These are phyloP conservation scores for Andinoacara biseriatus DNA, from an alignment of 2,113 vertebrate species.

Conservation along the genomic window DNA sequence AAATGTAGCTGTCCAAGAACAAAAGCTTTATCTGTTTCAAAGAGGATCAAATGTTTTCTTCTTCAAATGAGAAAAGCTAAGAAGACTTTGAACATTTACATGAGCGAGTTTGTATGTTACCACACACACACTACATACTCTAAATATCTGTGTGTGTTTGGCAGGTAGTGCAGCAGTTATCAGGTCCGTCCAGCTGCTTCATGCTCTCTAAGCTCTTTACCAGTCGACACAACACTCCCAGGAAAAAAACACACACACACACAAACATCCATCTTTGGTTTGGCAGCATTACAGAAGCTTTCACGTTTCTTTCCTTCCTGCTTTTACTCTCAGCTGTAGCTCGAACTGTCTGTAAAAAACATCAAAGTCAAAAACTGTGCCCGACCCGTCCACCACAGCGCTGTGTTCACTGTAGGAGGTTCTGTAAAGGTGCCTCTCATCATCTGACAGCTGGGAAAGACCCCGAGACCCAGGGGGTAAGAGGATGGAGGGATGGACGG, in stretches of 20 bases:
- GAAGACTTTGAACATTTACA: not conserved
- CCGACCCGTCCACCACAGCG: too few species aligned
- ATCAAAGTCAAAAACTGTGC: not conserved
- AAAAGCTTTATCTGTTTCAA: not conserved
- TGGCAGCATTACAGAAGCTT: not conserved
- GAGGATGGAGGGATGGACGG: too few species aligned
- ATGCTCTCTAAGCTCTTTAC: constrained; percentile 59
- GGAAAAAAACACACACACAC: not conserved
- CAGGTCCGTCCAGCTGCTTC: constrained; percentile 58
- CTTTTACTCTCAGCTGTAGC: not conserved
- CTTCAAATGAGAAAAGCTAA: not conserved
- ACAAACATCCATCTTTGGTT: not conserved
- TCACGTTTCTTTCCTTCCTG: not conserved
- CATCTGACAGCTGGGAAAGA: too few species aligned
- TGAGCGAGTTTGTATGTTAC: not conserved
- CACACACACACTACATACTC: not conserved
- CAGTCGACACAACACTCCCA: not conserved
- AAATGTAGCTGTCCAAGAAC: not conserved
- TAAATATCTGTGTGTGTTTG: not conserved
- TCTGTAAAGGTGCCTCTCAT: too few species aligned
- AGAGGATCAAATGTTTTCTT: not conserved
- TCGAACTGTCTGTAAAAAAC: not conserved
- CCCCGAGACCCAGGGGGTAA: too few species aligned
- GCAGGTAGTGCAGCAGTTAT: constrained; percentile 42
- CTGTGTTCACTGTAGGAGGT: too few species aligned